These are phyloP conservation scores for Synergus laeviventris DNA, from an alignment of 2,888 invertebrate species.

Conservation along the genomic window DNA sequence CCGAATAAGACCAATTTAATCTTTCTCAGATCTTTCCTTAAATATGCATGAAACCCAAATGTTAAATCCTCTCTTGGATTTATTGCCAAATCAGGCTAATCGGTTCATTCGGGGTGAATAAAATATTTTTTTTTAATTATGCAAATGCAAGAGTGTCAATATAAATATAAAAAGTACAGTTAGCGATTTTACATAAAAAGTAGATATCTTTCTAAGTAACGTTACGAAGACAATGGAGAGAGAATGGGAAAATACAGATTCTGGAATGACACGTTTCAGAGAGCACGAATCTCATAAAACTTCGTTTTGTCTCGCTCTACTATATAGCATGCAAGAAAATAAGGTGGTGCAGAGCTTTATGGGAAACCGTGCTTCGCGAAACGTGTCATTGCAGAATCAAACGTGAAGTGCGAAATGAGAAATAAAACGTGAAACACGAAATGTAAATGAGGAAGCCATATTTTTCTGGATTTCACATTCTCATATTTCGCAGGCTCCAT, in stretches of 20 bases:
- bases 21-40: background rate
- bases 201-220: background rate
- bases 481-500: background rate
- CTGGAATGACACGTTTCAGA: slow-evolving; percentile 23
- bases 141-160: background rate
- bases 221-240: slow-evolving; percentile 12
- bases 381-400: slow-evolving; percentile 28
- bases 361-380: slow-evolving; percentile 2
- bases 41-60: background rate
- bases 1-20: background rate
- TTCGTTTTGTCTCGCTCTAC: slow-evolving; percentile 14
- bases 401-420: slow-evolving; percentile 25
- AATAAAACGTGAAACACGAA: slow-evolving; percentile 9
- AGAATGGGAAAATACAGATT: background rate
- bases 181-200: background rate
- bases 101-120: background rate
- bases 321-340: slow-evolving; percentile 8
- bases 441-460: background rate
- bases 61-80: background rate
- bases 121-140: background rate
- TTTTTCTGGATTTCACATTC: background rate
- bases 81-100: background rate
- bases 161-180: background rate
- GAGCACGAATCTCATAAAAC: slow-evolving; percentile 29
- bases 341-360: background rate